Conservation (phyloP, 2,113 vertebrate species). For the Dicerorhinus sumatrensis region DNA sequence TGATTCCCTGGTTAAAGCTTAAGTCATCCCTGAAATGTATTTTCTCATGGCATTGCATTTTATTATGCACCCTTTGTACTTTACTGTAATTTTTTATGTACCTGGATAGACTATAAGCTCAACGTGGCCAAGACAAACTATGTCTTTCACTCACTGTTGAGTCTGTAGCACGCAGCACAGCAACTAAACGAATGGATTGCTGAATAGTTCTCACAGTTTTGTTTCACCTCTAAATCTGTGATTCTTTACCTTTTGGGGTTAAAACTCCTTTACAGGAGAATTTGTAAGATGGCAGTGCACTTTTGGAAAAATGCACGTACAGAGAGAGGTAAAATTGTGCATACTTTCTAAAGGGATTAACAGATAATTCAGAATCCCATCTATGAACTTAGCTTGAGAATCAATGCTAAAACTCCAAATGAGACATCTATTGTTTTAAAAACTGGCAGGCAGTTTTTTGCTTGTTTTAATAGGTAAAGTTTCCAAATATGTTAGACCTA, state of each 20-base stretch:
- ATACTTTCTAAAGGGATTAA: not conserved
- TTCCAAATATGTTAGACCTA: slow-evolving; percentile 16
- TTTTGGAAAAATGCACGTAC: not conserved
- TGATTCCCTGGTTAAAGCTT: not conserved
- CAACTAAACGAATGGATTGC: not conserved
- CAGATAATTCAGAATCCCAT: not conserved
- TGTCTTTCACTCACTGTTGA: not conserved
- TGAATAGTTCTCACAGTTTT: not conserved
- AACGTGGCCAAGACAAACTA: not conserved
- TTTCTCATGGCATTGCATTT: not conserved
- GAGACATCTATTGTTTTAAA: not conserved
- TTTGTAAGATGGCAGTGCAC: not conserved
- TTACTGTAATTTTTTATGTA: not conserved
- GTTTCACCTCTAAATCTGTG: slow-evolving; percentile 40
- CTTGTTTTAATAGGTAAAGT: slow-evolving; percentile 36
- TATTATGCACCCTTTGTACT: not conserved
- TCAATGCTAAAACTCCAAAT: not conserved
- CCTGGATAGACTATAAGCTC: not conserved
- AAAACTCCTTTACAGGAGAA: slow-evolving; percentile 36
- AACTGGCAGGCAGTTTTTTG: not conserved
- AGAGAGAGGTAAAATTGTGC: not conserved
- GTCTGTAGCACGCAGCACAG: not conserved
- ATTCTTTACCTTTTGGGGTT: slow-evolving; percentile 37
- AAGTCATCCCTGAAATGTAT: not conserved
- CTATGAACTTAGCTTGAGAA: not conserved